phyloP scores from a whole-genome alignment of 2,888 invertebrate species.

The Acanthosoma haemorrhoidale region DNA sequence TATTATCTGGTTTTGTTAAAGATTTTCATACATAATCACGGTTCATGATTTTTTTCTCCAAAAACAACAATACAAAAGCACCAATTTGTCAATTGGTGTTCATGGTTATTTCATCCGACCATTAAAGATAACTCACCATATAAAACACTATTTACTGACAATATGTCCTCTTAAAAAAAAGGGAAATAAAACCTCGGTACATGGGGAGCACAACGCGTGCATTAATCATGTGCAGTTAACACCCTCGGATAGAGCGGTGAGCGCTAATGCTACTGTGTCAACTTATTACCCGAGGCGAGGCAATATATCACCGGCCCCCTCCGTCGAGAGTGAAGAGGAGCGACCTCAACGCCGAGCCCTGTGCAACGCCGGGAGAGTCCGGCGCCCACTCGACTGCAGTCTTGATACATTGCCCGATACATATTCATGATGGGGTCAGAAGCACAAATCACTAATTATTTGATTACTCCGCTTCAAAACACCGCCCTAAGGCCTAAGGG shows the following conservation, averaged over 20 bases:
- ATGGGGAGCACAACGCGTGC: background rate
- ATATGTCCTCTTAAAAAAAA: too few relatives aligned
- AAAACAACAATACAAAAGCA: too few relatives aligned
- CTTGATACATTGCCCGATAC: constrained; percentile 30
- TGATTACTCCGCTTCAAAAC: constrained; percentile 34
- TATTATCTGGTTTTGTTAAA: too few relatives aligned
- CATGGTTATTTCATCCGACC: too few relatives aligned
- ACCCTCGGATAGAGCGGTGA: too few relatives aligned
- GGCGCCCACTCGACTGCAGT: background rate
- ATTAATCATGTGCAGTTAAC: background rate
- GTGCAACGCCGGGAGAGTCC: background rate
- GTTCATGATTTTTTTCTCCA: too few relatives aligned
- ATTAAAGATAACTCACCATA: too few relatives aligned
- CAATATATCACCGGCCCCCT: background rate
- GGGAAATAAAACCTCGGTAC: too few relatives aligned
- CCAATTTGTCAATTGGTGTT: too few relatives aligned
- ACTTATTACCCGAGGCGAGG: constrained; percentile 4
- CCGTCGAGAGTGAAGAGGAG: background rate
- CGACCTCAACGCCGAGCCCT: background rate
- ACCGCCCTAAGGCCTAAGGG: constrained; percentile 27
- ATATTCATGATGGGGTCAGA: constrained; percentile 32
- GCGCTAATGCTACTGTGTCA: constrained; percentile 16
- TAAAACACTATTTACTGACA: too few relatives aligned
- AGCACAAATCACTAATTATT: constrained; percentile 39
- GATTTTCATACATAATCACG: too few relatives aligned